Evolutionary conservation across 2,797 vertebrate species (phyloP).

Genomic region (Amazonetta brasiliensis): DNA sequence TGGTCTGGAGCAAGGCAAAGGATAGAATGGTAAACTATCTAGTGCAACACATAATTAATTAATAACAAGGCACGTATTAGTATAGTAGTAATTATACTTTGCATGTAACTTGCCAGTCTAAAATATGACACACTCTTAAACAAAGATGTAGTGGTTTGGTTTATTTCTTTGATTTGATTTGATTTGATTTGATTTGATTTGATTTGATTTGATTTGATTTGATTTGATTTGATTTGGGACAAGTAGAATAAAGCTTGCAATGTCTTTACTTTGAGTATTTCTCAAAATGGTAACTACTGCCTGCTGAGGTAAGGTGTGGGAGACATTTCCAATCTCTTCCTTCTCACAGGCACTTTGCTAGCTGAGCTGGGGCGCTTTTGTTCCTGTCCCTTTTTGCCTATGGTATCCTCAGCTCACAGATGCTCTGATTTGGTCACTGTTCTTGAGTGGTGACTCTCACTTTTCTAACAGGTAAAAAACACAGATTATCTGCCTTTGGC

Average conservation of each 20-base stretch:
- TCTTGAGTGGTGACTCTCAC: not conserved
- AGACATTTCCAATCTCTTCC: not conserved
- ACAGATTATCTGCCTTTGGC: not conserved
- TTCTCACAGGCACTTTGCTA: not conserved
- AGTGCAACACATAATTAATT: constrained; percentile 65
- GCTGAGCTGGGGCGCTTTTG: not conserved
- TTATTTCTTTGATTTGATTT: not conserved
- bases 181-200: not conserved
- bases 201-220: not conserved
- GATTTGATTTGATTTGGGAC: not conserved
- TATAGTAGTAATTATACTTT: constrained; percentile 12
- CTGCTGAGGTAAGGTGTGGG: not conserved
- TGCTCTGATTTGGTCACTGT: not conserved
- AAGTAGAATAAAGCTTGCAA: not conserved
- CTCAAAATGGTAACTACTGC: not conserved
- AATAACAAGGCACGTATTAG: constrained; percentile 45
- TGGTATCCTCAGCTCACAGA: not conserved
- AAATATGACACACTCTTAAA: constrained; percentile 24
- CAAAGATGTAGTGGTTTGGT: not conserved
- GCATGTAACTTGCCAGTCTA: not conserved
- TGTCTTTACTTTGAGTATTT: not conserved
- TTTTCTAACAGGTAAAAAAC: not conserved
- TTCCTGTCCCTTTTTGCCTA: not conserved
- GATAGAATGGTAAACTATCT: constrained; percentile 67
- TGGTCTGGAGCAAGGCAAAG: constrained; percentile 68